These are phyloP conservation scores for Agonopterix subpropinquella DNA, from an alignment of 2,888 invertebrate genomes.

Conservation along the genomic window DNA sequence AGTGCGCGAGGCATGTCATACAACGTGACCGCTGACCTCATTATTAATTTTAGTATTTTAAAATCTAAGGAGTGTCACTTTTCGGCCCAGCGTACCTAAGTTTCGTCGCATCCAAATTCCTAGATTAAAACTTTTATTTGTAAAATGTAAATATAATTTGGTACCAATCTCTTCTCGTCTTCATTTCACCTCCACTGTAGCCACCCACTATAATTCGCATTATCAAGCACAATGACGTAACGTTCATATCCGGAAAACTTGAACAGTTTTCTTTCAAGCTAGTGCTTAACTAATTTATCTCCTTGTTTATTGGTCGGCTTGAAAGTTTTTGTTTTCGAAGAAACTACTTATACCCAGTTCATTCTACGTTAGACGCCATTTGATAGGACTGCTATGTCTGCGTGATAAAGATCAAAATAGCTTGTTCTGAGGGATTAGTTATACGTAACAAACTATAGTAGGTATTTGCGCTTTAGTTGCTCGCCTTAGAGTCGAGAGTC, in stretches of 20 bases:
- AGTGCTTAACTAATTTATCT: conserved; percentile 3
- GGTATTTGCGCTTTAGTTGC: conserved; percentile 3
- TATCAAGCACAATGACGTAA: background rate
- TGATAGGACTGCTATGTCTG: background rate
- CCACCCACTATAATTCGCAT: no score
- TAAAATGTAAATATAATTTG: no score
- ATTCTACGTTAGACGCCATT: background rate
- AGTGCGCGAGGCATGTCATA: no score
- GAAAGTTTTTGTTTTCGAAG: background rate
- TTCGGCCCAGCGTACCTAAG: no score
- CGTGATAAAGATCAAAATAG: background rate
- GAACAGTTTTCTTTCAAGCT: conserved; percentile 2
- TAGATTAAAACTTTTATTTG: no score
- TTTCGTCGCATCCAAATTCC: no score
- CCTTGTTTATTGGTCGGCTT: conserved; percentile 2
- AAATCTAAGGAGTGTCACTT: no score
- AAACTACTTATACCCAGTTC: background rate
- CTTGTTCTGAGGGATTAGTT: no score
- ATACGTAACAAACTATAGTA: background rate
- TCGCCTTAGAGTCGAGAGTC: conserved; percentile 23
- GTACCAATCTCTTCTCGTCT: no score
- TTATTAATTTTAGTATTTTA: no score
- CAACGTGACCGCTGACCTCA: no score
- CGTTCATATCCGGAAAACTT: conserved; percentile 3
- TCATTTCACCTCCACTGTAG: no score